These are phyloP conservation scores for Drosophila nigricruria DNA, from an alignment of 2,888 invertebrate genomes.

Conservation along the genomic window DNA sequence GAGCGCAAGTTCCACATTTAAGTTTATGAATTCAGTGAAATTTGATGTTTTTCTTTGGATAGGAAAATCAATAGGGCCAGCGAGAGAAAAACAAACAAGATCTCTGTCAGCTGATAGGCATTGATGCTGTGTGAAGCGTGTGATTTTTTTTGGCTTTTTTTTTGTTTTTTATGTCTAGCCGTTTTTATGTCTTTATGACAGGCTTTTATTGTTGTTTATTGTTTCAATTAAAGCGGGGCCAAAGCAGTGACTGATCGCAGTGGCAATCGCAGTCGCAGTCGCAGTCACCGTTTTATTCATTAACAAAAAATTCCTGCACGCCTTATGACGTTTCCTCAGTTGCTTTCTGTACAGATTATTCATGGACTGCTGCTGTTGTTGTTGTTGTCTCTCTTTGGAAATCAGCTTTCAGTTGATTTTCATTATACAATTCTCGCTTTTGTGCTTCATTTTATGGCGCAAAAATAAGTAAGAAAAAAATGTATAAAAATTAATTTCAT, in stretches of 20 bases:
- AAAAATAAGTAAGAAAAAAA: slow-evolving; percentile 20
- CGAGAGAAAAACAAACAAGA: slow-evolving; percentile 72
- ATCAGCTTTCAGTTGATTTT: slow-evolving; percentile 78
- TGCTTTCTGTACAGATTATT: slow-evolving; percentile 76
- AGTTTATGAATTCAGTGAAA: slow-evolving; percentile 50
- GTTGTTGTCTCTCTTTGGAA: slow-evolving; percentile 71
- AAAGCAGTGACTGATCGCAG: slow-evolving; percentile 59
- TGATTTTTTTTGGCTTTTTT: slow-evolving; percentile 20
- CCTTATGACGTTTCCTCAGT: slow-evolving; percentile 67
- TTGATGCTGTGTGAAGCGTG: slow-evolving; percentile 40
- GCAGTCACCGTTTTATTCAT: slow-evolving; percentile 59
- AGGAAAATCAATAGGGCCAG: slow-evolving; percentile 74
- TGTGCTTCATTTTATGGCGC: slow-evolving; percentile 50
- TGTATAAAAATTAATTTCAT: slow-evolving; percentile 60
- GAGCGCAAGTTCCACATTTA: slow-evolving; percentile 44
- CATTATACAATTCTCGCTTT: slow-evolving; percentile 59
- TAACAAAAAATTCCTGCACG: slow-evolving; percentile 74
- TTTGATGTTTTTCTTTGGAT: slow-evolving; percentile 28
- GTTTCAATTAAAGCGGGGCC: slow-evolving; percentile 66
- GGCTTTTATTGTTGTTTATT: slow-evolving; percentile 65
- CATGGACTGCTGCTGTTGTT: slow-evolving; percentile 52
- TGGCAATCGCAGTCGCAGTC: slow-evolving; percentile 23
- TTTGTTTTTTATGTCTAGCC: slow-evolving; percentile 7
- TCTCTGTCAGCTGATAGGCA: slow-evolving; percentile 48
- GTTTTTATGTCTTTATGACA: slow-evolving; percentile 69